Percentiles rank a stretch among this genome's conserved stretches.
Evolutionary conservation across 2,888 invertebrate species (phyloP).

Genomic region (Drosophila paucipuncta): DNA sequence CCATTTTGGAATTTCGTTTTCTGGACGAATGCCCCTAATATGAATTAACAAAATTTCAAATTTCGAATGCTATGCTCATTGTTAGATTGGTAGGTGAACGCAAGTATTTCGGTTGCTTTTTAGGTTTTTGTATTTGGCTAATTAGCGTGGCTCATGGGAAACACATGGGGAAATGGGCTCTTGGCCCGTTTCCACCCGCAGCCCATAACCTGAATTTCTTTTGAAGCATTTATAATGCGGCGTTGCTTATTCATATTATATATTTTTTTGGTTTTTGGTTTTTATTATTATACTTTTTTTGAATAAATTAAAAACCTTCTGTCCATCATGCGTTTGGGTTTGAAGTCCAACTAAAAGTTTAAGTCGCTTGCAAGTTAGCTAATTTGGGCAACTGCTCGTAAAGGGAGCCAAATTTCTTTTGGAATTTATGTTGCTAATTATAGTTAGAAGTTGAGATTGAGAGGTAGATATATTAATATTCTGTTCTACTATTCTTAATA

Average conservation of each 20-base stretch:
- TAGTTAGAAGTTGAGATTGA: background rate
- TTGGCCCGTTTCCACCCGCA: constrained; percentile 63
- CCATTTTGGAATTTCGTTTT: constrained; percentile 78
- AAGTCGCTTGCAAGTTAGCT: constrained; percentile 9
- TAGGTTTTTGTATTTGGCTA: constrained; percentile 69
- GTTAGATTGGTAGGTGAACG: constrained; percentile 48
- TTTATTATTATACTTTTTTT: constrained; percentile 48
- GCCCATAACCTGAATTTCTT: constrained; percentile 69
- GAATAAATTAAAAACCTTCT: constrained; percentile 71
- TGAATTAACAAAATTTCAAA: constrained; percentile 69
- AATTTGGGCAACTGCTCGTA: background rate
- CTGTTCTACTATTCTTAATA: background rate
- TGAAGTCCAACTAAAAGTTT: constrained; percentile 6
- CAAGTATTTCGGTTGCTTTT: constrained; percentile 35
- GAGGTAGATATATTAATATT: background rate
- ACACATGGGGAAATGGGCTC: constrained; percentile 62
- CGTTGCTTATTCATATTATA: constrained; percentile 54
- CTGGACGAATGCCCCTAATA: constrained; percentile 79
- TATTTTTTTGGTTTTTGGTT: constrained; percentile 19
- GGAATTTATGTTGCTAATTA: background rate
- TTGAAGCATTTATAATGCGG: constrained; percentile 72
- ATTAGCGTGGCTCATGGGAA: constrained; percentile 77
- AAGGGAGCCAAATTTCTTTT: background rate
- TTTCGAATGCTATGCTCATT: constrained; percentile 76
- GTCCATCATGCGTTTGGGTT: constrained; percentile 34